Evolutionary conservation across 2,888 invertebrate species (phyloP).

Genomic region (Lasius platythorax): DNA sequence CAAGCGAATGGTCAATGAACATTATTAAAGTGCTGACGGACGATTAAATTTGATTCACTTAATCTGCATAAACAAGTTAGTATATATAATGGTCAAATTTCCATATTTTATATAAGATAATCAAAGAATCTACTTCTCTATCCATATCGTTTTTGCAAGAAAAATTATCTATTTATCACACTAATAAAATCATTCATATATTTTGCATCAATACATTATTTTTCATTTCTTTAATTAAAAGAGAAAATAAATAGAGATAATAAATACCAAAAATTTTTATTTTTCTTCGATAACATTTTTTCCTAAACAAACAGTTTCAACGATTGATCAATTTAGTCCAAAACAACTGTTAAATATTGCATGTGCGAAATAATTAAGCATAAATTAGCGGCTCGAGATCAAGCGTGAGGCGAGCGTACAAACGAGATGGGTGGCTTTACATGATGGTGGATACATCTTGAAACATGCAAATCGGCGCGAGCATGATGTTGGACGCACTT

Average conservation of each 20-base stretch:
- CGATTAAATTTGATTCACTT: conserved; percentile 28
- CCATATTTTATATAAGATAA: conserved; percentile 18
- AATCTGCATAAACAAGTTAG: conserved; percentile 40
- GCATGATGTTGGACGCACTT: conserved; percentile 56
- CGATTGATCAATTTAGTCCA: too few species aligned
- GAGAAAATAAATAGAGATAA: background rate
- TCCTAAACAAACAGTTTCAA: too few species aligned
- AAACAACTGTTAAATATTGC: background rate
- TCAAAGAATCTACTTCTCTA: background rate
- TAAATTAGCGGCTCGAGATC: background rate
- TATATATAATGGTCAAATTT: conserved; percentile 15
- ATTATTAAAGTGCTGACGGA: conserved; percentile 35
- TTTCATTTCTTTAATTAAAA: background rate
- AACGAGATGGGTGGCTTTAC: conserved; percentile 48
- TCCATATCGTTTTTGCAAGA: background rate
- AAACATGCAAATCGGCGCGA: conserved; percentile 34
- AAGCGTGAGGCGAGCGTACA: background rate
- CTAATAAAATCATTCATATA: background rate
- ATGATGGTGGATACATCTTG: background rate
- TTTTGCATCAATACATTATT: background rate
- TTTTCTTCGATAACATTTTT: too few species aligned
- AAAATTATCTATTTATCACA: background rate
- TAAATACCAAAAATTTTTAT: too few species aligned
- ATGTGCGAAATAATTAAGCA: conserved; percentile 21
- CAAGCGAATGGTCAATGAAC: conserved; percentile 29